Conservation (phyloP, 2,888 invertebrate genomes). For the Hyppa rectilinea region DNA sequence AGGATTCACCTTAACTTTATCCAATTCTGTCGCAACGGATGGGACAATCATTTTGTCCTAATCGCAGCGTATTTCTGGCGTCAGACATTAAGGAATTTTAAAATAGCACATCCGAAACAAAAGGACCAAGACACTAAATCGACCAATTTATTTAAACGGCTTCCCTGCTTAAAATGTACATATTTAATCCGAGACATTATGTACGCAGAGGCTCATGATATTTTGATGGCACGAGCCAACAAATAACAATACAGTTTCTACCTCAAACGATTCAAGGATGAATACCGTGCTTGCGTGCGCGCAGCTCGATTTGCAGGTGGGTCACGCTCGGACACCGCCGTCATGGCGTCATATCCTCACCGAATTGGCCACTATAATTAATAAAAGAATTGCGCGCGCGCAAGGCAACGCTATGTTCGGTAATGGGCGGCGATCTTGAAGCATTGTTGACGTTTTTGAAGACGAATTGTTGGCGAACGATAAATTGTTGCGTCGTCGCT, state of each 20-base stretch:
- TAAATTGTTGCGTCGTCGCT: constrained; percentile 33
- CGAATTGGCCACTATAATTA: constrained; percentile 88
- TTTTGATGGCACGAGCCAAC: constrained; percentile 73
- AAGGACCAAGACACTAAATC: constrained; percentile 50
- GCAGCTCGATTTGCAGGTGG: constrained; percentile 85
- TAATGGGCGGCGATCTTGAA: constrained; percentile 77
- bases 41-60: constrained; percentile 26
- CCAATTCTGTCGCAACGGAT: constrained; percentile 19
- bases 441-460: constrained; percentile 79
- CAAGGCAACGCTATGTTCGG: constrained; percentile 86
- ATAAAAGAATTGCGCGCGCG: constrained; percentile 88
- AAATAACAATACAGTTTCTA: constrained; percentile 79
- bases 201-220: constrained; percentile 63
- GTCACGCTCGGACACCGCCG: constrained; percentile 84
- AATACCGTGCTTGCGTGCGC: constrained; percentile 77
- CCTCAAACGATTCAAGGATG: constrained; percentile 84
- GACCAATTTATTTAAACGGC: constrained; percentile 66
- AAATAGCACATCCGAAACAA: constrained; percentile 52
- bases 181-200: constrained; percentile 66
- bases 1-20: no score
- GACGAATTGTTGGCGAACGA: constrained; percentile 45
- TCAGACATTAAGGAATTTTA: constrained; percentile 47
- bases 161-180: constrained; percentile 71
- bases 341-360: constrained; percentile 89
- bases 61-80: constrained; percentile 27